Conservation (phyloP, 2,797 vertebrate genomes). For the Sciaenops ocellatus region DNA sequence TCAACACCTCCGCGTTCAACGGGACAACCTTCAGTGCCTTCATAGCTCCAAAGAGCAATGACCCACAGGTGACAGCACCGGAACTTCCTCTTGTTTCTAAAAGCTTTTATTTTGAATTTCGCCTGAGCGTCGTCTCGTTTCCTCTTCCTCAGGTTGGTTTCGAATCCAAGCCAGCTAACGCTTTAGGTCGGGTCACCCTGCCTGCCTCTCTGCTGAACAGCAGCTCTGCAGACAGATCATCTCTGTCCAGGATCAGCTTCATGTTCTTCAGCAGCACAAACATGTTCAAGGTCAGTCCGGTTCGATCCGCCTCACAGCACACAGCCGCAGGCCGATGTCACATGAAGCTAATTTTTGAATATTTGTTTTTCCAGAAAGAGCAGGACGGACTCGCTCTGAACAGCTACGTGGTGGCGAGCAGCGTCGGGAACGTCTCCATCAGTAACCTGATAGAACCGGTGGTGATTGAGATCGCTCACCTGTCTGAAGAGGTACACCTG, state of each 20-base stretch:
- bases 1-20: conserved; percentile 86
- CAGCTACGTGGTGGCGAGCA: conserved; percentile 98
- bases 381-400: conserved; percentile 79
- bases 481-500: conserved; percentile 83
- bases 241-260: conserved; percentile 92
- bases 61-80: conserved; percentile 87
- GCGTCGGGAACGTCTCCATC: conserved; percentile 92
- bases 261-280: conserved; percentile 96
- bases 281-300: conserved; percentile 90
- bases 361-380: conserved; percentile 65
- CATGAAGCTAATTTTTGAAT: too few species aligned
- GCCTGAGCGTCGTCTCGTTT: too few species aligned
- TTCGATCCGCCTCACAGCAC: too few species aligned
- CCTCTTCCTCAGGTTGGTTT: conserved; percentile 87
- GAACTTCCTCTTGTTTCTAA: too few species aligned
- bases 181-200: conserved; percentile 90
- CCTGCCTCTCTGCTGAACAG: conserved; percentile 89
- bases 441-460: conserved; percentile 89
- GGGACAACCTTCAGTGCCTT: conserved; percentile 92
- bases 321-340: too few species aligned
- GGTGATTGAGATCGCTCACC: conserved; percentile 90
- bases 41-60: conserved; percentile 83
- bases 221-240: conserved; percentile 77
- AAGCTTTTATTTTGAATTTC: too few species aligned
- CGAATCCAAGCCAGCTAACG: conserved; percentile 79